A percentile compares a stretch with the other conserved stretches of the same genome.
phyloP scores from a whole-genome alignment of 2,797 vertebrate genomes.

The Pelodytes ibericus region DNA sequence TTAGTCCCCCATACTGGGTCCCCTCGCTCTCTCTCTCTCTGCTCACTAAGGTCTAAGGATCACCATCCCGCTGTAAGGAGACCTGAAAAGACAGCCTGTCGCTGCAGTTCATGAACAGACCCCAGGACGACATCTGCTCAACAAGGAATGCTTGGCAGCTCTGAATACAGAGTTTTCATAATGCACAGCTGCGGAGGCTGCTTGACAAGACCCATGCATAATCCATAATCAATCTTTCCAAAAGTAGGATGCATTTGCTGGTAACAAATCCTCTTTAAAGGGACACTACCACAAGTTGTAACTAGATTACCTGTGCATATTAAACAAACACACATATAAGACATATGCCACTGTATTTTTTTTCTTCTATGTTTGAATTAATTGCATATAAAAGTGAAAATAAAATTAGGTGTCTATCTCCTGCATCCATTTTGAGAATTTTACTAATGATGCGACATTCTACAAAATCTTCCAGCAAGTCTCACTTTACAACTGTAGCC shows the following conservation, averaged over 20 bases:
- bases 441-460: no score
- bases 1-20: background rate
- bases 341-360: no score
- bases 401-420: no score
- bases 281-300: no score
- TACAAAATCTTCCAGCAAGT: no score
- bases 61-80: constrained; percentile 1
- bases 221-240: constrained; percentile 1
- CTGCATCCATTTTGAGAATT: no score
- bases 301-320: no score
- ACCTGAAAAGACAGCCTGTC: constrained; percentile 6
- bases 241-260: background rate
- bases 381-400: no score
- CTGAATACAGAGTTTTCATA: background rate
- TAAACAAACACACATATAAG: no score
- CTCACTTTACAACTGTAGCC: no score
- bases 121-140: constrained; percentile 6
- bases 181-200: constrained; percentile 5
- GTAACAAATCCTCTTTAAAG: background rate
- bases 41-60: background rate
- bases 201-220: background rate
- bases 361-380: no score
- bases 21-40: background rate
- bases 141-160: background rate
- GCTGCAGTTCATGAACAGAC: constrained; percentile 5